Evolutionary conservation across 2,888 invertebrate genomes (phyloP).

Genomic region (Callinectes sapidus): DNA sequence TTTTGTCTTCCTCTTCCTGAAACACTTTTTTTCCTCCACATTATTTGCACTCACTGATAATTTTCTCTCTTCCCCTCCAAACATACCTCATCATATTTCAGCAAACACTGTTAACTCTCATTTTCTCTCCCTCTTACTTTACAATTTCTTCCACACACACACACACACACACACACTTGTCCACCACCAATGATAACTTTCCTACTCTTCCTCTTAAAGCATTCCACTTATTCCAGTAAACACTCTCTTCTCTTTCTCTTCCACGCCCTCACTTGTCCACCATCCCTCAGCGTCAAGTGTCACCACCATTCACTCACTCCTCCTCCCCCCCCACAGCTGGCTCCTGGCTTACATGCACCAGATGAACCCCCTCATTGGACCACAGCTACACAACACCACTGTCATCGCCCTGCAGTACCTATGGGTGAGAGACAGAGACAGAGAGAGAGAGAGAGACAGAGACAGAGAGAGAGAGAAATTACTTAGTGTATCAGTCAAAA

Average conservation of each 20-base stretch:
- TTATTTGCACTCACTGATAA: too few relatives aligned
- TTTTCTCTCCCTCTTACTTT: not conserved
- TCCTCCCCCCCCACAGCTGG: conserved; percentile 47
- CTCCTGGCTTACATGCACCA: conserved; percentile 61
- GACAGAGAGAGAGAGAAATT: not conserved
- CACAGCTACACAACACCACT: conserved; percentile 58
- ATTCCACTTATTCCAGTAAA: too few relatives aligned
- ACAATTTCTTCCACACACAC: too few relatives aligned
- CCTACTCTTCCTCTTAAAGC: too few relatives aligned
- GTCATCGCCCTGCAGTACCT: conserved; percentile 55
- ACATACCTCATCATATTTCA: too few relatives aligned
- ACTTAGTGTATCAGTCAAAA: too few relatives aligned
- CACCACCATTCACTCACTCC: not conserved
- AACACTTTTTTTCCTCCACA: too few relatives aligned
- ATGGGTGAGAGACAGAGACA: conserved; percentile 49
- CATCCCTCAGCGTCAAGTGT: too few relatives aligned
- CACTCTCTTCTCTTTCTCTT: not conserved
- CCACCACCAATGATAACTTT: too few relatives aligned
- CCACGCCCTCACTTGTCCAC: not conserved
- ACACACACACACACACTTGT: too few relatives aligned
- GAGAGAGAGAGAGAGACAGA: not conserved
- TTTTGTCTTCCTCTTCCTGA: too few relatives aligned
- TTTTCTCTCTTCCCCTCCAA: not conserved
- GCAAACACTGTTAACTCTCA: too few relatives aligned
- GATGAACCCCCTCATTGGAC: conserved; percentile 67